Percentiles rank a stretch among this genome's conserved stretches.
Evolutionary conservation across 2,888 invertebrate species (phyloP).

Genomic region (Rhorus exstirpatorius): DNA sequence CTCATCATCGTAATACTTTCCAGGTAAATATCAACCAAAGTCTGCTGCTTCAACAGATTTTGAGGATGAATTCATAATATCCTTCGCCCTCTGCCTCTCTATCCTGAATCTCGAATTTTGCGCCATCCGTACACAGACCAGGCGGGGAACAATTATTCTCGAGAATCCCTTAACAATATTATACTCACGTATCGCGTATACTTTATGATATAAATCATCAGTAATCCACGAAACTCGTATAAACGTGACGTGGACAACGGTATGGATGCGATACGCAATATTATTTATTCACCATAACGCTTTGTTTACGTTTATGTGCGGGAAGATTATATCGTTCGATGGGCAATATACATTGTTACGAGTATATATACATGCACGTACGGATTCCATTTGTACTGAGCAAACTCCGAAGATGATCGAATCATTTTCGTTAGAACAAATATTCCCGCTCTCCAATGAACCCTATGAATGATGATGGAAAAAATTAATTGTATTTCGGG

Average conservation of each 20-base stretch:
- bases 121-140: not conserved
- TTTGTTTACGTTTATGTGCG: conserved; percentile 29
- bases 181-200: not conserved
- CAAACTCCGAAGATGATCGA: conserved; percentile 35
- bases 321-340: conserved; percentile 17
- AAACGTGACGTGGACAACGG: not conserved
- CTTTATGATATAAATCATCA: not conserved
- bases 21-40: no score
- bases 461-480: not conserved
- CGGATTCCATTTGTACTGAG: conserved; percentile 21
- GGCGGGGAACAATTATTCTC: not conserved
- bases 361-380: not conserved
- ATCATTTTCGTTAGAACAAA: conserved; percentile 28
- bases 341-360: not conserved
- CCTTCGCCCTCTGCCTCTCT: no score
- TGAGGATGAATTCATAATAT: no score
- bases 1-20: no score
- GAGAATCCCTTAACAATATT: conserved; percentile 8
- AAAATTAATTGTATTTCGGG: not conserved
- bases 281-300: conserved; percentile 45
- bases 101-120: not conserved
- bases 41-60: no score
- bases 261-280: conserved; percentile 12
- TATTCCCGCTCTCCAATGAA: not conserved
- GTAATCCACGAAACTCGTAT: conserved; percentile 6